Percentiles rank a stretch among this genome's conserved stretches.
Conservation (phyloP, 2,113 vertebrate genomes). For the Rattus rattus region DNA sequence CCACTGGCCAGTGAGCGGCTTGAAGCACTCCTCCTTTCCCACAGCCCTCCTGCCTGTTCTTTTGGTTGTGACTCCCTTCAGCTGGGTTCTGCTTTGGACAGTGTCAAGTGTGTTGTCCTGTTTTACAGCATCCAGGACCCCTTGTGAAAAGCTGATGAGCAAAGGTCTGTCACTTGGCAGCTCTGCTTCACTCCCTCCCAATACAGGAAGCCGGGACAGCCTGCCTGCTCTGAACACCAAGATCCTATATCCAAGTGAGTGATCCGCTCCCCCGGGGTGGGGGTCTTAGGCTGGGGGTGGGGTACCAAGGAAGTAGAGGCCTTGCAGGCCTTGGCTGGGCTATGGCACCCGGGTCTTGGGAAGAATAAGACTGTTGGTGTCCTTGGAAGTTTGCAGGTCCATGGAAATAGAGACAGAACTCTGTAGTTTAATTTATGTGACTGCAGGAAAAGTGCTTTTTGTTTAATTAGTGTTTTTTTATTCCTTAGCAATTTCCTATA, state of each 20-base stretch:
- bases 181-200: slow-evolving; percentile 93
- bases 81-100: not conserved
- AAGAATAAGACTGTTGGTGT: no score
- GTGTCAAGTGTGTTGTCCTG: slow-evolving; percentile 50
- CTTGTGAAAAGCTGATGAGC: slow-evolving; percentile 94
- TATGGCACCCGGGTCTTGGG: not conserved
- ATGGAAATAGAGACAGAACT: not conserved
- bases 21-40: not conserved
- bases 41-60: not conserved
- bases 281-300: not conserved
- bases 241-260: slow-evolving; percentile 94
- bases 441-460: not conserved
- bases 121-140: slow-evolving; percentile 89
- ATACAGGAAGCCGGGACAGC: slow-evolving; percentile 91
- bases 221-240: slow-evolving; percentile 94
- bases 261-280: not conserved
- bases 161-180: slow-evolving; percentile 93
- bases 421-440: no score
- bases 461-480: not conserved
- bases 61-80: not conserved
- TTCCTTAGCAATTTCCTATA: not conserved
- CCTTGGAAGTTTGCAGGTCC: not conserved
- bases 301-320: not conserved
- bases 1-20: not conserved
- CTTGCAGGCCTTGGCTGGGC: not conserved